A percentile compares a stretch with the other conserved stretches of the same genome.
phyloP scores from a whole-genome alignment of 2,113 vertebrate species.

The Notiomystis cincta region DNA sequence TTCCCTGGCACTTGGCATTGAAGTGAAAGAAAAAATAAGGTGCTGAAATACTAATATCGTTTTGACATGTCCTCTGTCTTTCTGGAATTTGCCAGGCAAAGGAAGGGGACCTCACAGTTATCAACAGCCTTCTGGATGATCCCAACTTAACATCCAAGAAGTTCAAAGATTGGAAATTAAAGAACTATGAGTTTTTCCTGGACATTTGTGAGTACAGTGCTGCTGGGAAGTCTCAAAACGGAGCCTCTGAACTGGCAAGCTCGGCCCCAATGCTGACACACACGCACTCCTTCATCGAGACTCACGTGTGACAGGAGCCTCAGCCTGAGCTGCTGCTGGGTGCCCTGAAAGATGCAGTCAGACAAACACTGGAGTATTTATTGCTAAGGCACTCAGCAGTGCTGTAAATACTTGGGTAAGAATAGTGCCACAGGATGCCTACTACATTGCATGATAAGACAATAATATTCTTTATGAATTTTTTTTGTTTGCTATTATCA shows the following conservation, averaged over 20 bases:
- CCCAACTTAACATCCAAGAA: conserved; percentile 84
- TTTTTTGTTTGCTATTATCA: conserved; percentile 54
- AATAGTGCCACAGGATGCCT: conserved; percentile 86
- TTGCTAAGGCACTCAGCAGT: conserved; percentile 77
- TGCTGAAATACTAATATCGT: neutral
- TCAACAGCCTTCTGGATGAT: conserved; percentile 84
- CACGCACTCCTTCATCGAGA: conserved; percentile 91
- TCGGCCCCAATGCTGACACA: conserved; percentile 83
- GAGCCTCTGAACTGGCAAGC: conserved; percentile 79
- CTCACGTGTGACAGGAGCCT: conserved; percentile 75
- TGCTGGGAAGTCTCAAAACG: conserved; percentile 73
- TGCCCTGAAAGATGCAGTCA: conserved; percentile 24
- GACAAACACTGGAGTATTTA: conserved; percentile 80
- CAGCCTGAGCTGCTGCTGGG: neutral
- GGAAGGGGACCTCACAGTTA: conserved; percentile 82
- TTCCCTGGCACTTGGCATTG: neutral
- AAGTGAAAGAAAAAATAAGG: neutral
- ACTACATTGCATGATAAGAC: conserved; percentile 85
- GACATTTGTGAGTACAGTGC: conserved; percentile 87
- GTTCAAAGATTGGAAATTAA: conserved; percentile 89
- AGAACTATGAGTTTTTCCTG: conserved; percentile 87
- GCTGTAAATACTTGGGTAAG: conserved; percentile 84
- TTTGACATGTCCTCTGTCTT: neutral
- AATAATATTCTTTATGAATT: conserved; percentile 78
- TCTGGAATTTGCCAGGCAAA: conserved; percentile 76